These are phyloP conservation scores for Amblyornis subalaris DNA, from an alignment of 2,113 vertebrate genomes.

Conservation along the genomic window DNA sequence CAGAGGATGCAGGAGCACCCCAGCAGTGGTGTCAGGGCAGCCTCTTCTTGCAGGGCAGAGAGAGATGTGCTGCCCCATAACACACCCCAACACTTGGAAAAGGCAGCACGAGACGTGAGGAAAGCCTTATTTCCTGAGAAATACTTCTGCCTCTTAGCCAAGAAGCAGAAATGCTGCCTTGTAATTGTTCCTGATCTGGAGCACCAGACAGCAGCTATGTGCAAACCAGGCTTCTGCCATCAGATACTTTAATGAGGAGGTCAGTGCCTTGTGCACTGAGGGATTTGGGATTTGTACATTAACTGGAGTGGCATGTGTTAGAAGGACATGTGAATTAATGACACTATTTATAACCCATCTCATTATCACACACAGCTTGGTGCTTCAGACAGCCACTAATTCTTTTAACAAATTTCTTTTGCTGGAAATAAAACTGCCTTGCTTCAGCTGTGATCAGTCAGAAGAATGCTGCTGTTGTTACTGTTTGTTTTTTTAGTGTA, in stretches of 20 bases:
- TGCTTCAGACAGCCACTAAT: slow-evolving; percentile 66
- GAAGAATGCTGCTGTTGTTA: background rate
- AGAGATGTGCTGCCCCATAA: background rate
- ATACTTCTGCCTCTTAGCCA: background rate
- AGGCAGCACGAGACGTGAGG: background rate
- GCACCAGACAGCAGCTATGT: background rate
- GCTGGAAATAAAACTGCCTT: slow-evolving; percentile 49
- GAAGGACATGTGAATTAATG: slow-evolving; percentile 70
- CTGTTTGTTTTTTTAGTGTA: background rate
- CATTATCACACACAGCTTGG: slow-evolving; percentile 72
- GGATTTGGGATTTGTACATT: slow-evolving; percentile 21
- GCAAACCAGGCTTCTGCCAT: background rate
- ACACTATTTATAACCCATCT: slow-evolving; percentile 74
- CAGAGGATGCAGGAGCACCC: accelerated
- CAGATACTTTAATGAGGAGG: background rate
- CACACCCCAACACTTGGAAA: background rate
- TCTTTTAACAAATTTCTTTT: slow-evolving; percentile 65
- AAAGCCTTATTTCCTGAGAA: background rate
- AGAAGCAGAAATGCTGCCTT: background rate
- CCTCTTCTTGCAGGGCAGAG: background rate
- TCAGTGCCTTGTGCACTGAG: background rate
- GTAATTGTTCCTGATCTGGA: background rate
- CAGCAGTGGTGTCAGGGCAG: background rate
- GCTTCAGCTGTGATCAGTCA: slow-evolving; percentile 23
- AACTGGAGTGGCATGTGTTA: slow-evolving; percentile 54